phyloP scores from a whole-genome alignment of 1,140 invertebrate species.

The Nasonia giraulti region DNA sequence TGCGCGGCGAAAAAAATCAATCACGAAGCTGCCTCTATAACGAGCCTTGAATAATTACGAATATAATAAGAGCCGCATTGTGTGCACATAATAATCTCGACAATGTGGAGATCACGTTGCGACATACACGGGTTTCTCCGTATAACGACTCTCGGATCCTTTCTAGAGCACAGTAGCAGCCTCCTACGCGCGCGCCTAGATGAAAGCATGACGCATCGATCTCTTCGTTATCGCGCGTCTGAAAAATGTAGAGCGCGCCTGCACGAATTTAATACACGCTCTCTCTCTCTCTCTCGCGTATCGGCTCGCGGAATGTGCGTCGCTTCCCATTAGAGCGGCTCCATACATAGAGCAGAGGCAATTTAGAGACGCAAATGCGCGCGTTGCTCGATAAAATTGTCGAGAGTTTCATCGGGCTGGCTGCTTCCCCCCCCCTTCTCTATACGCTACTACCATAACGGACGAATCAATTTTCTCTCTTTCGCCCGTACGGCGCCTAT shows the following conservation, averaged over 20 bases:
- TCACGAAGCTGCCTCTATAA: no score
- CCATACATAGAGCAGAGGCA: neutral
- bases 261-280: neutral
- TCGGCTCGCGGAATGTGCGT: constrained; percentile 1
- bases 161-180: neutral
- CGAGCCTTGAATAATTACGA: no score
- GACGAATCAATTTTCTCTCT: constrained; percentile 24
- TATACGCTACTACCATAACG: neutral
- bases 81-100: neutral
- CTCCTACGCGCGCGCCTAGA: neutral
- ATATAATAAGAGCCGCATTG: no score
- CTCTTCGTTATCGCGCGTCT: constrained; percentile 11
- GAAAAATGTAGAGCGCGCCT: neutral
- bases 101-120: neutral
- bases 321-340: constrained; percentile 17
- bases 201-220: constrained; percentile 4
- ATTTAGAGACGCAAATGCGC: constrained; percentile 31
- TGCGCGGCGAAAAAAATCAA: no score
- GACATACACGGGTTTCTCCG: neutral
- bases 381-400: neutral
- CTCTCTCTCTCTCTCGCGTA: neutral
- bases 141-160: neutral
- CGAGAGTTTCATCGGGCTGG: neutral
- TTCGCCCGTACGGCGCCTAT: neutral
- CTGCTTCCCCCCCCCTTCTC: no score